Conservation (phyloP, 2,797 vertebrate genomes). For the Enteromius paludinosus region DNA sequence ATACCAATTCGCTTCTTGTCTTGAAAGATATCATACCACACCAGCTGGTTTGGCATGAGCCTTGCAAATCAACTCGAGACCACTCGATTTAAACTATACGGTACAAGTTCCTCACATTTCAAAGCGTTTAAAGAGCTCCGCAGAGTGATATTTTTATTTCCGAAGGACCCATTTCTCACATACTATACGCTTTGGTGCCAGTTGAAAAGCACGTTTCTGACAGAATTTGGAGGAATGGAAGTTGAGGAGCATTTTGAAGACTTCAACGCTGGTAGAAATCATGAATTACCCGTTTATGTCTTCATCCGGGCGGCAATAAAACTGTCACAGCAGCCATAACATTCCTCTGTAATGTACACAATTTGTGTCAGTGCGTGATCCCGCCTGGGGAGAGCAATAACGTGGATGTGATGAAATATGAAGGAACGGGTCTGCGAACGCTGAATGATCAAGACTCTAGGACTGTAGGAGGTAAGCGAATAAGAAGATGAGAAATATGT, state of each 20-base stretch:
- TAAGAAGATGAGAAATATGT: constrained; percentile 6
- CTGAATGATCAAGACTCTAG: constrained; percentile 30
- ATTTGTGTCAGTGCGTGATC: constrained; percentile 45
- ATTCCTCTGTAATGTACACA: constrained; percentile 39
- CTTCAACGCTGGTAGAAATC: constrained; percentile 30
- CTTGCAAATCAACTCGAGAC: constrained; percentile 26
- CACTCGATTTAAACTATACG: constrained; percentile 4
- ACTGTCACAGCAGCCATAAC: constrained; percentile 50
- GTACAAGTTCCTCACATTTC: constrained; percentile 4
- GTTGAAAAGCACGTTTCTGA: constrained; percentile 28
- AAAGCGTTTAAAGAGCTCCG: constrained; percentile 24
- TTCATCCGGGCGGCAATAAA: constrained; percentile 35
- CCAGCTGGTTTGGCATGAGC: constrained; percentile 38
- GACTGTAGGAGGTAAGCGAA: constrained; percentile 27
- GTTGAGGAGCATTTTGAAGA: constrained; percentile 43
- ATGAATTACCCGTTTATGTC: constrained; percentile 36
- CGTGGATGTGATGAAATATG: constrained; percentile 52
- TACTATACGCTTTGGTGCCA: constrained; percentile 10
- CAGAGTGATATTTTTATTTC: constrained; percentile 28
- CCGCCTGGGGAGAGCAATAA: constrained; percentile 31
- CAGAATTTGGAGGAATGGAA: constrained; percentile 33
- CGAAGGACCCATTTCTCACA: constrained; percentile 25
- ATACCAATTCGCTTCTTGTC: constrained; percentile 23
- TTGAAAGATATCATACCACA: constrained; percentile 29
- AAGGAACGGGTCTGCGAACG: constrained; percentile 31